Base-by-base conservation (phyloP, 1,140 invertebrate genomes). In the Drepana arcuata region DNA sequence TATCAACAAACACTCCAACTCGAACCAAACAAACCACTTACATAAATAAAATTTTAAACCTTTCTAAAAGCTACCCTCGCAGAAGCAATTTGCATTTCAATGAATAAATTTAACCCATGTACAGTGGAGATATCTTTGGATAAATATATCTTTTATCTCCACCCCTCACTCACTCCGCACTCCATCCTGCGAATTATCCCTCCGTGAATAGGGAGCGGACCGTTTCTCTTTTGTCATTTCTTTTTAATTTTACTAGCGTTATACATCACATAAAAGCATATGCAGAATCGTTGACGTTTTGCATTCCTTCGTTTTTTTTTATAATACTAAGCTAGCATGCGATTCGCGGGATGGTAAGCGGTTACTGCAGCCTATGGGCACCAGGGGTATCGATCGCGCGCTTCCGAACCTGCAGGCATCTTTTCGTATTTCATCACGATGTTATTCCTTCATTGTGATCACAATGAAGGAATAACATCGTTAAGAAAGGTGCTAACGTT, bases 71-170 rank as follows among this genome's bases (percentile, higher is more conserved):
- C n/a, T n/a, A n/a, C n/a, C n/a, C n/a, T n/a, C n/a, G n/a, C n/a
- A n/a, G n/a, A n/a, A n/a, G n/a, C 2, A 64, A 79, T 79, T 79
- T 72, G 59, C 71, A 79, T 79, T 74, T 69, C 65, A 77, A 80
- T 80, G 75, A 67, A 80, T 80, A 78, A n/a, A 70, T 75, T 78
- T 75, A 73, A 58, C 62, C 57, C 53, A 68, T 56, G 48, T 66
- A 55, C 48, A 37, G 34, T 11, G 9, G 25, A 14, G 10, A 18
- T 43, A 28, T 37, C 33, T 34, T 35, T 51, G 53, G 59, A 66
- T 74, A 73, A 74, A 67, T n/a, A 72, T 73, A 64, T 43, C 67
- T 62, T 51, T 68, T 75, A 73, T 74, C 71, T 67, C 41, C 64
- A 29, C 69, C 64, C 64, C 71, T 65, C 61, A 68, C 51, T 65